Evolutionary conservation across 2,113 vertebrate species (phyloP), one percentile per base, ranked within the genome.

Genomic region (Gobiocypris rarus): DNA sequence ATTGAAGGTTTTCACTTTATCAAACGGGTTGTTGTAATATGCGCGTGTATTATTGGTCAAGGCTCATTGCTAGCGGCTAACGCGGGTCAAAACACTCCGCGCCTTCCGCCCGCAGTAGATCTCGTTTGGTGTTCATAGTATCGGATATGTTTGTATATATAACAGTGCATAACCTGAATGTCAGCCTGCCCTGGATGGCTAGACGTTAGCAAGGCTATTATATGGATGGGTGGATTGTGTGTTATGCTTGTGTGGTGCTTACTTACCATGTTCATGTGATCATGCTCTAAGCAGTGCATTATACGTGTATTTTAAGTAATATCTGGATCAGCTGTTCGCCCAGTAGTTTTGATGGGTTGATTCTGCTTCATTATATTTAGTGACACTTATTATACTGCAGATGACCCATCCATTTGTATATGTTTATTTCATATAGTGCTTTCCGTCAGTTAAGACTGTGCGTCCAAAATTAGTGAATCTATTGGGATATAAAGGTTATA

Each of bases 21-120:
- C 38, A 9, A 19, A 45, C 38, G 76, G 26, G 78, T 80, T 31
- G 43, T 31, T 50, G 43, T 50, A 65, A 80, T 67, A 28, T 45
- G 43, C 14, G 59, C 41, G 41, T 67, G 50, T 80, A 13, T 80
- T 67, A 80, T 80, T 50, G 77, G 26, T 65, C 41, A 75, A 19
- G 26, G 58, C 14, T 43, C 34, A 67, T 2, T 22, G 59, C 78
- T 80, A 80, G 78, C 59, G 61, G 78, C 78, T 80, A 67, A 80
- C 41, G 78, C 26, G 15, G 78, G 78, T 80, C 78, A 80, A 80
- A 80, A 80, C 77, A 80, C 24, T 43, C 24, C 58, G 76, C 63
- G 58, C 76, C 4, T 79, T 22, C 59, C 43, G 41, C 58, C 56
- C 56, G 8, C 34, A 19, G 22, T 19, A 17, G 56, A 63, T 45